Evolutionary conservation across 2,888 invertebrate genomes (phyloP).

Genomic region (Ormyrus rosae): DNA sequence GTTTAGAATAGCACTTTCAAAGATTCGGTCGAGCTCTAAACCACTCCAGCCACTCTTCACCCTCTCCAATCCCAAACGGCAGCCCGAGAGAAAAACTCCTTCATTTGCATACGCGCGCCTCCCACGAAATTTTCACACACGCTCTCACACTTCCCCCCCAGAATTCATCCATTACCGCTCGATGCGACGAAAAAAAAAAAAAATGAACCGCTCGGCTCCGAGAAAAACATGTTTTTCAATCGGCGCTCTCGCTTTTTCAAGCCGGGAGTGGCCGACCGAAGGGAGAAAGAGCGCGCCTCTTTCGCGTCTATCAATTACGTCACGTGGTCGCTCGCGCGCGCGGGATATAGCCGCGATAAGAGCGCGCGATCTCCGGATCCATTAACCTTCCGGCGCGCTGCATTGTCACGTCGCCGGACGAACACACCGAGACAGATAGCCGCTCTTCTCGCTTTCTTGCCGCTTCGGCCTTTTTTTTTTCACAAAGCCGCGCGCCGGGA

Average conservation of each 20-base stretch:
- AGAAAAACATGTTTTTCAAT: slow-evolving; percentile 33
- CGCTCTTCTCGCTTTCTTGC: not conserved
- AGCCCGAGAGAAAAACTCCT: too few relatives aligned
- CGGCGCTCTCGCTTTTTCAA: not conserved
- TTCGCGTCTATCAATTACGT: slow-evolving; percentile 51
- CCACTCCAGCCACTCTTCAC: too few relatives aligned
- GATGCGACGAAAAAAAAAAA: too few relatives aligned
- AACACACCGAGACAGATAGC: slow-evolving; percentile 24
- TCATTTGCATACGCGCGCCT: too few relatives aligned
- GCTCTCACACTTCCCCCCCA: too few relatives aligned
- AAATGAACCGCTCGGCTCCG: too few relatives aligned
- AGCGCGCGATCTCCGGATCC: slow-evolving; percentile 38
- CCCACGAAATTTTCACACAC: too few relatives aligned
- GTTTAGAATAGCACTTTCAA: too few relatives aligned
- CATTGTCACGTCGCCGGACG: slow-evolving; percentile 48
- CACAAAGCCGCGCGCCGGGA: slow-evolving; percentile 10
- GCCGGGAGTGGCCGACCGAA: not conserved
- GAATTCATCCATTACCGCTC: too few relatives aligned
- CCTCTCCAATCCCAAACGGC: too few relatives aligned
- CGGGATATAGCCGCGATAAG: slow-evolving; percentile 5
- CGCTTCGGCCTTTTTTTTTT: slow-evolving; percentile 1
- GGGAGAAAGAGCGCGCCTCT: not conserved
- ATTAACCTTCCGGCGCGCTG: slow-evolving; percentile 49
- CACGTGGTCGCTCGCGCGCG: slow-evolving; percentile 5
- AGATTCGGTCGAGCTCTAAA: too few relatives aligned